These are phyloP conservation scores for Ginglymostoma cirratum DNA, from an alignment of 2,113 vertebrate genomes.

Conservation along the genomic window DNA sequence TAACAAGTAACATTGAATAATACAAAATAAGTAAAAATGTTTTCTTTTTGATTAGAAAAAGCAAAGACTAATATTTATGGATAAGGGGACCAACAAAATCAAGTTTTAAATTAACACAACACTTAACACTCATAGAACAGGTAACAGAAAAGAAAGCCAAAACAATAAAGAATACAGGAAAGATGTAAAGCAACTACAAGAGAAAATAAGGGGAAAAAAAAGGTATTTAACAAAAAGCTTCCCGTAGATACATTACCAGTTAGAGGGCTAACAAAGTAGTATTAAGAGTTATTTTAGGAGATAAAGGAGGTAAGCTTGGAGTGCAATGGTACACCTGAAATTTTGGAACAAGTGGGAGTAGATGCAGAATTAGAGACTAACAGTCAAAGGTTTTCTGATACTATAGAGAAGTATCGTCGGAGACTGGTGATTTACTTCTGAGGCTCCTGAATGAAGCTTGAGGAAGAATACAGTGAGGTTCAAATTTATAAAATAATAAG, in stretches of 20 bases:
- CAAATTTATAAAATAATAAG: neutral
- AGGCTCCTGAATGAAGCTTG: neutral
- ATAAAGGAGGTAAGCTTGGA: neutral
- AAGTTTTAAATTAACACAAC: neutral
- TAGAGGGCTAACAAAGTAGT: neutral
- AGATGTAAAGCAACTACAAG: neutral
- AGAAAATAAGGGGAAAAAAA: neutral
- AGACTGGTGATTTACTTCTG: neutral
- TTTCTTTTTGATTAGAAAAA: neutral
- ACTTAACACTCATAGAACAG: neutral
- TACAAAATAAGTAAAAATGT: neutral
- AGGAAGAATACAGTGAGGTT: neutral
- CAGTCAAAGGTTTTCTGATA: neutral
- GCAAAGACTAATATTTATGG: neutral
- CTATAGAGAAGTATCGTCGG: neutral
- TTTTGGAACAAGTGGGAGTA: neutral
- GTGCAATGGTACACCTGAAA: neutral
- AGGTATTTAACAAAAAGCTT: neutral
- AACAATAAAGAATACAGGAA: neutral
- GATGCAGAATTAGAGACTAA: neutral
- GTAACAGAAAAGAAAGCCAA: neutral
- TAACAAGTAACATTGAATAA: neutral
- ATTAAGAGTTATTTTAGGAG: neutral
- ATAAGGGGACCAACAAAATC: neutral
- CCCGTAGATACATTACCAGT: neutral